Evolutionary conservation across 92 coral and sea anemone species (phyloP).

Genomic region (Zoanthus solanderi): DNA sequence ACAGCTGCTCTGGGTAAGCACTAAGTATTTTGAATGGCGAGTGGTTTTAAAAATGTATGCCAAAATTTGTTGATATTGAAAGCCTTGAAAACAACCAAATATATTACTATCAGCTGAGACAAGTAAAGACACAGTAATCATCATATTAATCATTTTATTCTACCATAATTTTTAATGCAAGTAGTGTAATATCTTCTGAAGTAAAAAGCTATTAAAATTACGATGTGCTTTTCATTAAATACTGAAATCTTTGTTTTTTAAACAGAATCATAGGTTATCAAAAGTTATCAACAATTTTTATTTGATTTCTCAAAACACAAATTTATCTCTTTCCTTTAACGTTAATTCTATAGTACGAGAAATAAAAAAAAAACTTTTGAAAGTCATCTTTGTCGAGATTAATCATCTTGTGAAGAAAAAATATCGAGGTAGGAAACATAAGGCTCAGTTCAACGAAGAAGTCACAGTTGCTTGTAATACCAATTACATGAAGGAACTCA

Average conservation of each 20-base stretch:
- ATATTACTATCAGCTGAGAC: not conserved
- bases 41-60: not conserved
- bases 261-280: not conserved
- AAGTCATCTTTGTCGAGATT: conserved; percentile 62
- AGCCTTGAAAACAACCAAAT: not conserved
- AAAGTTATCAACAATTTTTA: not conserved
- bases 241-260: not conserved
- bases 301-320: not conserved
- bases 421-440: conserved; percentile 67
- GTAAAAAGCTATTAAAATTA: not conserved
- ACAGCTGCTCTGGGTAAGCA: not conserved
- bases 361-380: conserved; percentile 44
- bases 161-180: not conserved
- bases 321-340: not conserved
- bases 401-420: conserved; percentile 57
- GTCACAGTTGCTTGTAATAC: conserved; percentile 51
- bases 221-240: not conserved
- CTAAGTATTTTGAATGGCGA: not conserved
- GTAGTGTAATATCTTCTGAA: not conserved
- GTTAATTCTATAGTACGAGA: not conserved
- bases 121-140: not conserved
- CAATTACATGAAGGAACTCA: conserved; percentile 65
- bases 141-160: not conserved
- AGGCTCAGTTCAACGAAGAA: conserved; percentile 55
- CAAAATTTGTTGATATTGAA: not conserved